Evolutionary conservation across 2,797 vertebrate species (phyloP), one percentile per base, ranked within the genome.

Genomic region (Vespertilio murinus): DNA sequence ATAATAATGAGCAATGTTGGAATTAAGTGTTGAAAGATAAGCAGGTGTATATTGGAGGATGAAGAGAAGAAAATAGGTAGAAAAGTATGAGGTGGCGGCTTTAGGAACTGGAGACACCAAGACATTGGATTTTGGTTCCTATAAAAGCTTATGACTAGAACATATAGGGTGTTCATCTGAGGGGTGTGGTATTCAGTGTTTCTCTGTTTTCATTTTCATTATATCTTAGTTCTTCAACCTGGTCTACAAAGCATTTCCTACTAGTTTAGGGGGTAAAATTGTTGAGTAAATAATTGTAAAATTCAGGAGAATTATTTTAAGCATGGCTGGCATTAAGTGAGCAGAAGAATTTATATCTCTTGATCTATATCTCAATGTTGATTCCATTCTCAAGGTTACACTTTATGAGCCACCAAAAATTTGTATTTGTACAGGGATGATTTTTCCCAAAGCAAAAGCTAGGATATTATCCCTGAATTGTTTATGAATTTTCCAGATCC

Each of bases 1-100:
- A 18, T 80, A 8, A n/a, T 42, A 91, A 79, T 11, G 42, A 70
- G 25, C 35, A 42, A 33, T 5, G 5, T 49, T 85, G 73, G 69
- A 87, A 80, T 3, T 45, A 64, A 73, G 8, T 74, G 56, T 86
- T 80, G 20, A 88, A 80, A 49, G 23, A 38, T 80, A 61, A 69
- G 16, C 52, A 73, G 49, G 22, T 73, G 25, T 84, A 69, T 78
- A 10, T 11, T 81, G 35, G 67, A 71, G 22, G 49, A 83, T 88
- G 22, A 74, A 95, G n/a, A 92, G 61, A 75, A 65, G 40, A 84
- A 88, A 89, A 82, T 23, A 64, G 87, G 14, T 30, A 33, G 52
- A 70, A 35, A 77, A 83, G 13, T 74, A 65, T 71, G 30, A 25
- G 33, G 40, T 30, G 59, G n/a, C 35, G n/a, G 18, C 16, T 61